Evolutionary conservation across 2,113 vertebrate species (phyloP).

Genomic region (Noctilio leporinus): DNA sequence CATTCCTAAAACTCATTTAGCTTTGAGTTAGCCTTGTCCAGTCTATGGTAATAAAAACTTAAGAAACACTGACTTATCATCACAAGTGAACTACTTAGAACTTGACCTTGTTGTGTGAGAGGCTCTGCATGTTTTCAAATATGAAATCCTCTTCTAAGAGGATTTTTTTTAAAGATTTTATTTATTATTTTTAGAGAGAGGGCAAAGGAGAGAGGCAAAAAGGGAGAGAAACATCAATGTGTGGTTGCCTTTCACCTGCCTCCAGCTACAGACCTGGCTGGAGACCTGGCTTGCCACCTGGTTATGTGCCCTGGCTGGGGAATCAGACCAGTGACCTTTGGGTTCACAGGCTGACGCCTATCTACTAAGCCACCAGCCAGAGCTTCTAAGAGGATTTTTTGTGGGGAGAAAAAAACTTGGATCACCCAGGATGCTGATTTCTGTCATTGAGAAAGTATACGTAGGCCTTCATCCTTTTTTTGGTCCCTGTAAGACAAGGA

Average conservation of each 20-base stretch:
- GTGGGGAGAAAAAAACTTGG: too few relatives aligned
- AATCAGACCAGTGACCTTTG: too few relatives aligned
- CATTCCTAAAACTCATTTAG: background rate
- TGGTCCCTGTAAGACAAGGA: background rate
- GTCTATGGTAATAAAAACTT: background rate
- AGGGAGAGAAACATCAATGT: too few relatives aligned
- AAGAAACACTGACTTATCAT: background rate
- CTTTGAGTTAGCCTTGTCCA: background rate
- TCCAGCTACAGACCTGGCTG: too few relatives aligned
- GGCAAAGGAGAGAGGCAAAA: too few relatives aligned
- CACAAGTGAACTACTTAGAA: background rate
- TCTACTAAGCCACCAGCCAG: background rate
- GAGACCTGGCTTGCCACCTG: too few relatives aligned
- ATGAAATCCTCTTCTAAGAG: background rate
- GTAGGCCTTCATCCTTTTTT: background rate
- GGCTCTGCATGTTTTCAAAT: background rate
- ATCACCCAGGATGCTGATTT: background rate
- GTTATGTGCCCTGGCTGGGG: too few relatives aligned
- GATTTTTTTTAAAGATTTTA: background rate
- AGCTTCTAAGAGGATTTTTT: background rate
- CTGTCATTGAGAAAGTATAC: background rate
- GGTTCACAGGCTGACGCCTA: too few relatives aligned
- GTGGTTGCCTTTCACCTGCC: too few relatives aligned
- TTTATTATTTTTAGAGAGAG: too few relatives aligned
- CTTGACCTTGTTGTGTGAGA: background rate